A percentile compares a stretch with the other conserved stretches of the same genome.
phyloP scores from a whole-genome alignment of 1,140 invertebrate genomes.

The Pachypeltis micranthus region DNA sequence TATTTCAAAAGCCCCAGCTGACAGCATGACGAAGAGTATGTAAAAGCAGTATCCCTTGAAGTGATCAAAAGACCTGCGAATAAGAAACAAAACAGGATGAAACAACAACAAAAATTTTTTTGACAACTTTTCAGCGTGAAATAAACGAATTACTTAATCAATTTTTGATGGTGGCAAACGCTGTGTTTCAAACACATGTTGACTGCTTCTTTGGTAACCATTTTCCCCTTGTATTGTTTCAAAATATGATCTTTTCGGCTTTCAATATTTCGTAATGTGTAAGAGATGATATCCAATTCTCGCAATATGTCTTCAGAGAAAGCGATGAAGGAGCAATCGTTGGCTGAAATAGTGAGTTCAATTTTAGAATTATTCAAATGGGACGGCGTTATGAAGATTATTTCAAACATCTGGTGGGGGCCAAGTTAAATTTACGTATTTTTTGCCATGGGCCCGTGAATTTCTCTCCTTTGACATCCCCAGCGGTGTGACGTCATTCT shows the following conservation, averaged over 20 bases:
- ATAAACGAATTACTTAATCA: background rate
- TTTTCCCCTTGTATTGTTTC: background rate
- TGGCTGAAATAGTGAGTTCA: background rate
- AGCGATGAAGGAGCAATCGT: background rate
- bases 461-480: too few species aligned
- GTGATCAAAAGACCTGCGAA: background rate
- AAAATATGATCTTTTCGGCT: background rate
- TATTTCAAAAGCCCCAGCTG: background rate
- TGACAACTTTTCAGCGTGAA: too few species aligned
- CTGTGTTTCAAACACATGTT: background rate
- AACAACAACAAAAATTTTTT: too few species aligned
- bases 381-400: too few species aligned
- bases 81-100: too few species aligned
- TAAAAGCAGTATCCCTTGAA: background rate
- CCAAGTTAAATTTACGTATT: too few species aligned
- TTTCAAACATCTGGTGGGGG: too few species aligned
- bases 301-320: background rate
- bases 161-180: background rate
- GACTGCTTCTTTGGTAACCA: background rate
- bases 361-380: too few species aligned
- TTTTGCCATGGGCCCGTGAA: too few species aligned
- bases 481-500: too few species aligned
- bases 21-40: background rate
- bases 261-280: background rate
- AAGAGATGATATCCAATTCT: background rate